These are phyloP conservation scores for Cyrtorhinus lividipennis DNA, from an alignment of 1,140 invertebrate genomes.

Conservation along the genomic window DNA sequence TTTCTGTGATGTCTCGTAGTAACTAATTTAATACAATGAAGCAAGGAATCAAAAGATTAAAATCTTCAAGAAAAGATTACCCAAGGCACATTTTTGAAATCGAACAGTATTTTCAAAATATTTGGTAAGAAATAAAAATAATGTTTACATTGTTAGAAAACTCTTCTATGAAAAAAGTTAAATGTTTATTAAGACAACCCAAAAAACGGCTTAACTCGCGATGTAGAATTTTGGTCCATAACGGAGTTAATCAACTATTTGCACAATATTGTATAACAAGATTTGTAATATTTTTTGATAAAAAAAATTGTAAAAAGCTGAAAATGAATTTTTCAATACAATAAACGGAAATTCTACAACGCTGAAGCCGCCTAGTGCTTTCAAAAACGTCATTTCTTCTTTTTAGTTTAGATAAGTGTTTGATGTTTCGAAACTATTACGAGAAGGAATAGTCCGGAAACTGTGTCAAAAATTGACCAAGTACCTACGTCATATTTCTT, in stretches of 20 bases:
- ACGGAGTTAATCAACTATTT: neutral
- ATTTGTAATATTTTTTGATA: constrained; percentile 8
- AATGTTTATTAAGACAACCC: constrained; percentile 5
- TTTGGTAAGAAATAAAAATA: neutral
- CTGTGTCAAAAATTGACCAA: too few species aligned
- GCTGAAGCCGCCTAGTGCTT: neutral
- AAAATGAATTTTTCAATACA: neutral
- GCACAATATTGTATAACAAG: neutral
- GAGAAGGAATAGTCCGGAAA: too few species aligned
- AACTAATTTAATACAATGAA: constrained; percentile 5
- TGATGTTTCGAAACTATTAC: too few species aligned
- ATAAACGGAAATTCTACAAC: neutral
- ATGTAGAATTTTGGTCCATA: neutral
- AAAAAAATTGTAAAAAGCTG: neutral
- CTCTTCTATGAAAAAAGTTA: too few species aligned
- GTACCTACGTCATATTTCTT: too few species aligned
- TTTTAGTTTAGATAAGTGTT: neutral
- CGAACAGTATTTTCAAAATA: constrained; percentile 15
- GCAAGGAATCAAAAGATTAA: constrained; percentile 9
- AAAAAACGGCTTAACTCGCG: neutral
- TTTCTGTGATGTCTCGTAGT: constrained; percentile 17
- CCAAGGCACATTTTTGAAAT: neutral
- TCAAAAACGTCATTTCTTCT: neutral
- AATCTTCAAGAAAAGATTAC: neutral
- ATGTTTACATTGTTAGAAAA: too few species aligned